Base-by-base conservation (phyloP, 1,140 invertebrate genomes). In the Anastrepha ludens region DNA sequence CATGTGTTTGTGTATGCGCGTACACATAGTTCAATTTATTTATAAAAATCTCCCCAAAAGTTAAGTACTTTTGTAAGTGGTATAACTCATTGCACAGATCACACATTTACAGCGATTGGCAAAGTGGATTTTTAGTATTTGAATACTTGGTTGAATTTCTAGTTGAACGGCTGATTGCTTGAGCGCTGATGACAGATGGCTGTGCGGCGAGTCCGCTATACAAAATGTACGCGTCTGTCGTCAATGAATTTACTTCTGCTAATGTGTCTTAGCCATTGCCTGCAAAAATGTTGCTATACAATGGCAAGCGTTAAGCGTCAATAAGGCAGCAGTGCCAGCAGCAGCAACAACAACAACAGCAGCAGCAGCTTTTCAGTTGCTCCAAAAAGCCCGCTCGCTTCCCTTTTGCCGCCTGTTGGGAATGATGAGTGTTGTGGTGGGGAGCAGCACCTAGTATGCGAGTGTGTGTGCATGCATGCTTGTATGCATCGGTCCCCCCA, bases 231-330 rank as follows among this genome's bases (percentile, higher is more conserved):
- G 74, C 74, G 74, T 81, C 74, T 81, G 47, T 55, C 74, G 74
- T 29, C 74, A 81, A 20, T 81, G 74, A 81, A 81, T 81, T 81
- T 81, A 81, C 74, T 81, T 81, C 74, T 50, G 74, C 74, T 81
- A 81, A 81, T 81, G 74, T 81, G 47, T 81, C 7, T 50, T 81
- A 50, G n/a, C 74, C 44, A 55, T 81, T 81, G 47, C 17, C 47
- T 29, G 74, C 74, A 81, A 81, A 81, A 81, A 81, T 81, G 74
- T 81, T 55, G 74, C 70, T 50, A 78, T 50, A 78, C 70, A 50
- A 41, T 39, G 67, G 39, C 60, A 62, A 62, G 60, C 15, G 50
- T 55, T 55, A 55, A 7, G 74, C 44, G 5, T 2, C 74, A n/a
- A 55, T 17, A 20, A 17, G 20, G 39, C 15, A 39, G 7, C 64